Conservation (phyloP, 2,113 vertebrate species). For the Oreochromis aureus region DNA sequence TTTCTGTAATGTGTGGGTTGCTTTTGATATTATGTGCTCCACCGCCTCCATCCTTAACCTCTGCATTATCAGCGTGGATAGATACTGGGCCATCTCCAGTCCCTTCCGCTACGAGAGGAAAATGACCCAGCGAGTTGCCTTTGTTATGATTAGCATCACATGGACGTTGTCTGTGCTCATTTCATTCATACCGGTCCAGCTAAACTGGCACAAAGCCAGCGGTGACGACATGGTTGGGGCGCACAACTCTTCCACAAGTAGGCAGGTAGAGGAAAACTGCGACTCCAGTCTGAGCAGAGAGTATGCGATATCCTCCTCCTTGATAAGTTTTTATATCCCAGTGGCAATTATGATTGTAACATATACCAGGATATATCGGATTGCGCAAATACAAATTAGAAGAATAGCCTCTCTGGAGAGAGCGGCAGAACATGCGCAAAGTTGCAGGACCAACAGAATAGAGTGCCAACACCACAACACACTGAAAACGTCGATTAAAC, state of each 20-base stretch:
- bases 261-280: conserved; percentile 74
- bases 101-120: conserved; percentile 92
- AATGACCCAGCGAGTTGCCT: conserved; percentile 87
- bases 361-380: conserved; percentile 91
- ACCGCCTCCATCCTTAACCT: conserved; percentile 96
- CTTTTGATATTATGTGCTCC: conserved; percentile 97
- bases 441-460: conserved; percentile 73
- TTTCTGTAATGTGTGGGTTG: conserved; percentile 93
- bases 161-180: conserved; percentile 92
- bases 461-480: conserved; percentile 77
- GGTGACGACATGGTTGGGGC: conserved; percentile 37
- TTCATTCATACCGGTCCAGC: conserved; percentile 93
- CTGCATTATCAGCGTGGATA: conserved; percentile 91
- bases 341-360: conserved; percentile 95
- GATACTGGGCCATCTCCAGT: conserved; percentile 94
- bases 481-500: conserved; percentile 82
- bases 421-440: conserved; percentile 85
- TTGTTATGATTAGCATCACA: conserved; percentile 82
- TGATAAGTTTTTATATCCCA: conserved; percentile 95
- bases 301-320: conserved; percentile 91
- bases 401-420: conserved; percentile 87
- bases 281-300: conserved; percentile 92
- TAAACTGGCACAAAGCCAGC: conserved; percentile 87
- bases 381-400: conserved; percentile 88
- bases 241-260: conserved; percentile 45